These are phyloP conservation scores for Trypoxylon attenuatum DNA, from an alignment of 2,888 invertebrate genomes.

Conservation along the genomic window DNA sequence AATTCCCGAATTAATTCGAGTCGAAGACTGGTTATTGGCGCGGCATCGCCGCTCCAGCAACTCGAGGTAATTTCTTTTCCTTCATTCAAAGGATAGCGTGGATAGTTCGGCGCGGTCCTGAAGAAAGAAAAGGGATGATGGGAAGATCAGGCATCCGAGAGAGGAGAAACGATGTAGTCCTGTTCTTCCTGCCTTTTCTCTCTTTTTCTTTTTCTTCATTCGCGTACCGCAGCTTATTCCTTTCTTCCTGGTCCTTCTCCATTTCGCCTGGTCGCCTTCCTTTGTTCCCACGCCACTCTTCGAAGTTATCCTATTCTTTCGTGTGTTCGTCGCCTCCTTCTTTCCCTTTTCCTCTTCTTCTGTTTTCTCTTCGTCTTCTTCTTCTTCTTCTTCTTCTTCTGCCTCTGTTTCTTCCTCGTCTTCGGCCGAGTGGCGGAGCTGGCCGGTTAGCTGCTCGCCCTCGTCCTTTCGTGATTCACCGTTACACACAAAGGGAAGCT, in stretches of 20 bases:
- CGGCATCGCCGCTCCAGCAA: slow-evolving; percentile 9
- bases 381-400: slow-evolving; percentile 10
- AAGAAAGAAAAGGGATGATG: slow-evolving; percentile 33
- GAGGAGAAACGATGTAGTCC: slow-evolving; percentile 6
- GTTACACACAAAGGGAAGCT: slow-evolving; percentile 61
- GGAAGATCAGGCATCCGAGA: slow-evolving; percentile 27
- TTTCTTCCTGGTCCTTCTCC: slow-evolving; percentile 23
- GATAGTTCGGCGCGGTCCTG: slow-evolving; percentile 22
- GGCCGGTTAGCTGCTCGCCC: too few species aligned
- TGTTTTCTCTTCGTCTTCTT: slow-evolving; percentile 11
- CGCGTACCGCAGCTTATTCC: too few species aligned
- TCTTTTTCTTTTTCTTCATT: slow-evolving; percentile 16
- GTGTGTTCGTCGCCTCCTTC: slow-evolving; percentile 1
- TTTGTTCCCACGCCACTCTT: slow-evolving; percentile 71
- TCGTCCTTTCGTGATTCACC: slow-evolving; percentile 63
- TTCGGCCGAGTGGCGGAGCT: slow-evolving; percentile 48
- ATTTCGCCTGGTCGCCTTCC: slow-evolving; percentile 57
- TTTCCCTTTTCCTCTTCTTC: slow-evolving; percentile 1
- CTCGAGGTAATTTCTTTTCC: slow-evolving; percentile 38
- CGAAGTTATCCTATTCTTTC: slow-evolving; percentile 36
- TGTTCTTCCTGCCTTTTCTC: background rate
- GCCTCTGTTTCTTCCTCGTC: slow-evolving; percentile 23
- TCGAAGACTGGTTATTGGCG: slow-evolving; percentile 6
- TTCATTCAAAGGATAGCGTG: slow-evolving; percentile 1
- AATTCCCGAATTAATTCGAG: slow-evolving; percentile 30